Percentiles rank a stretch among this genome's conserved stretches.
Conservation (phyloP, 2,797 vertebrate genomes). For the Falco berigora region DNA sequence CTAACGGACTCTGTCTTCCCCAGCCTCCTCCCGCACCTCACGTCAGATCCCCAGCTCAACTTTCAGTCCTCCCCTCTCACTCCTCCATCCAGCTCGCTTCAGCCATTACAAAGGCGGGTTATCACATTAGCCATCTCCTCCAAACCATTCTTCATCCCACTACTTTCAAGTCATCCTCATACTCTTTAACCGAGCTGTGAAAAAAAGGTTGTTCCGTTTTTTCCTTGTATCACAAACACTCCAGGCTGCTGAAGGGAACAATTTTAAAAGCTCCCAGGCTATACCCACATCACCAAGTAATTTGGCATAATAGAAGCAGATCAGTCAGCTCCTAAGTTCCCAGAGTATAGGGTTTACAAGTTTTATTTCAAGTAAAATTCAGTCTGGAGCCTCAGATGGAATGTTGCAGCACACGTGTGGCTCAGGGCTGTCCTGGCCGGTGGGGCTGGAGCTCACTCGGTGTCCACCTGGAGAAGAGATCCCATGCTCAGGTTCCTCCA, state of each 20-base stretch:
- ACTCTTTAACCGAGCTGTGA: not conserved
- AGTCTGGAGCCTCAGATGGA: not conserved
- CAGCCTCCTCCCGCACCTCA: not conserved
- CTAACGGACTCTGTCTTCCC: not conserved
- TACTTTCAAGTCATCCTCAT: not conserved
- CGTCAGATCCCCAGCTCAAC: not conserved
- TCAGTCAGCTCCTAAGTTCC: not conserved
- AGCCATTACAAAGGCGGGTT: not conserved
- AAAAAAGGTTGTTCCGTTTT: not conserved
- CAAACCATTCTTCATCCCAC: not conserved
- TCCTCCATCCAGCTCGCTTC: not conserved
- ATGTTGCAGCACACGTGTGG: not conserved
- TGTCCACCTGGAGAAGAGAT: not conserved
- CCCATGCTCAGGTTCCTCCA: not conserved
- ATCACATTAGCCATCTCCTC: not conserved
- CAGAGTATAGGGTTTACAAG: not conserved
- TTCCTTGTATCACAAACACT: not conserved
- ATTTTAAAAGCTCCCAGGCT: not conserved
- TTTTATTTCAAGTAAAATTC: not conserved
- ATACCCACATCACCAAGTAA: not conserved
- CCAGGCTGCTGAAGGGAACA: not conserved
- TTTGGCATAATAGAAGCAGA: not conserved
- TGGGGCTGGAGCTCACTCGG: not conserved
- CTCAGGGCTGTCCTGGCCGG: fast-evolving
- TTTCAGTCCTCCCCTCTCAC: not conserved